Evolutionary conservation across 1,140 invertebrate species (phyloP).

Genomic region (Microvelia longipes): DNA sequence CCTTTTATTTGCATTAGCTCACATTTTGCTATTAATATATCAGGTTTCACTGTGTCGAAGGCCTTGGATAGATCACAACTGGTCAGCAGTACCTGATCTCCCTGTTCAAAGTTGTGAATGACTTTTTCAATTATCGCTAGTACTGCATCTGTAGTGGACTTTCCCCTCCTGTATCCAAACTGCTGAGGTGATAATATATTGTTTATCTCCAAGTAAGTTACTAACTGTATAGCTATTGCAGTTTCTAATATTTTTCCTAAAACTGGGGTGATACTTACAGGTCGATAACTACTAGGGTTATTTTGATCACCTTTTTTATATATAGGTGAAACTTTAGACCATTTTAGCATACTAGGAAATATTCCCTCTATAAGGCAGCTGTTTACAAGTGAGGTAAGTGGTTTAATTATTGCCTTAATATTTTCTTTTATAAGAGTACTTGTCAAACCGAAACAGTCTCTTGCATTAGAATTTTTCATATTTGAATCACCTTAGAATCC

Average conservation of each 20-base stretch:
- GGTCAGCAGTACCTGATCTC: neutral
- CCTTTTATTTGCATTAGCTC: neutral
- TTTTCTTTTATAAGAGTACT: neutral
- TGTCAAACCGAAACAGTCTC: neutral
- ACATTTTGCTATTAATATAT: neutral
- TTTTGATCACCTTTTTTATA: conserved; percentile 11
- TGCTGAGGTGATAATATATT: conserved; percentile 14
- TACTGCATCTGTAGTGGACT: conserved; percentile 15
- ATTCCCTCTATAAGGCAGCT: neutral
- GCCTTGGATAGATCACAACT: neutral
- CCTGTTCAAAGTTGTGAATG: conserved; percentile 9
- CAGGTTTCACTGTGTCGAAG: neutral
- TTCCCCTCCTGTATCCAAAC: conserved; percentile 16
- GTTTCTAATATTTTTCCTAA: conserved; percentile 19
- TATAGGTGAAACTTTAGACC: neutral
- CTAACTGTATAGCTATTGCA: conserved; percentile 14
- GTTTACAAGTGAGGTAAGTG: neutral
- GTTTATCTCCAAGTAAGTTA: conserved; percentile 12
- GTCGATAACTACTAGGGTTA: conserved; percentile 14
- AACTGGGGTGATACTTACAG: conserved; percentile 14
- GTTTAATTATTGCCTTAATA: neutral
- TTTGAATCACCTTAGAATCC: no score
- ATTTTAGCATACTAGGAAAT: neutral
- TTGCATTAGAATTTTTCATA: neutral
- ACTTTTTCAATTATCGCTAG: conserved; percentile 10